A percentile compares a stretch with the other conserved stretches of the same genome.
Conservation (phyloP, 2,797 vertebrate genomes). For the Chromobotia macracanthus region DNA sequence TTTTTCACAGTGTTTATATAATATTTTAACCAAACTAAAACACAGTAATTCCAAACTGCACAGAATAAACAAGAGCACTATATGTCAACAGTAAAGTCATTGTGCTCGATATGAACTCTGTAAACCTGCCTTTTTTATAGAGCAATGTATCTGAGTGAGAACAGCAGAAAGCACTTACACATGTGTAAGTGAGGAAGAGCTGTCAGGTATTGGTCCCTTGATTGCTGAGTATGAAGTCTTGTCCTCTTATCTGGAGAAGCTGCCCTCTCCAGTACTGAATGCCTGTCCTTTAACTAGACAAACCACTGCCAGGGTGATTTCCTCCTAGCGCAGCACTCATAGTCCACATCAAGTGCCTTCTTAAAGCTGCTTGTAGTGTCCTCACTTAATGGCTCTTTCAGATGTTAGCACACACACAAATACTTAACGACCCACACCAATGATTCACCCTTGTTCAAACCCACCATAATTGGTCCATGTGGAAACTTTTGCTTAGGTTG, state of each 20-base stretch:
- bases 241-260: constrained; percentile 47
- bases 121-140: constrained; percentile 51
- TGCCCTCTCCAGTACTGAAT: constrained; percentile 49
- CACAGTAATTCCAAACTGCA: neutral
- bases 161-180: constrained; percentile 76
- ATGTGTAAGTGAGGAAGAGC: constrained; percentile 30
- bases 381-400: constrained; percentile 40
- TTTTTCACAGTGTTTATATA: neutral
- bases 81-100: constrained; percentile 1
- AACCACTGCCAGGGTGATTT: constrained; percentile 38
- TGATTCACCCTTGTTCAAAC: neutral
- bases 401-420: constrained; percentile 41
- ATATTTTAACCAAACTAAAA: neutral
- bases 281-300: constrained; percentile 52
- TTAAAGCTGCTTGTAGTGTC: constrained; percentile 30
- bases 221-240: constrained; percentile 33
- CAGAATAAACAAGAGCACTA: neutral
- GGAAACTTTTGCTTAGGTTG: neutral
- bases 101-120: neutral
- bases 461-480: neutral
- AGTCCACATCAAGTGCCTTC: constrained; percentile 21
- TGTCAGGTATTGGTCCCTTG: constrained; percentile 30
- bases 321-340: constrained; percentile 22
- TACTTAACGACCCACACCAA: neutral
- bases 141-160: constrained; percentile 69